Evolutionary conservation across 2,797 vertebrate genomes (phyloP).

Genomic region (Uromys caudimaculatus): DNA sequence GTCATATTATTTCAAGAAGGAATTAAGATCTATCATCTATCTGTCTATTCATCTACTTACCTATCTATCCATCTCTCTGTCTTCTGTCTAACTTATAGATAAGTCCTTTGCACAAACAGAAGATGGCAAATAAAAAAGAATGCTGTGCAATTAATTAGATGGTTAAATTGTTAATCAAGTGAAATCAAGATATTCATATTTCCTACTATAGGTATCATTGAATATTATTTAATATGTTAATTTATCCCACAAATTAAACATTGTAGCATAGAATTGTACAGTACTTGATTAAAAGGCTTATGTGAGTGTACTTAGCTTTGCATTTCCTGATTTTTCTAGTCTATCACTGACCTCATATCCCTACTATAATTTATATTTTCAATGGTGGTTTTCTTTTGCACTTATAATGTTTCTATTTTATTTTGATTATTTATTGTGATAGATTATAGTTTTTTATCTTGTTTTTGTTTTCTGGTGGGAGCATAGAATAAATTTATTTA

Average conservation of each 20-base stretch:
- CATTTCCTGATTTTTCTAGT: neutral
- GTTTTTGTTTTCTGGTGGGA: neutral
- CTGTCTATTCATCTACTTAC: too few relatives aligned
- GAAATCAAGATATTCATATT: neutral
- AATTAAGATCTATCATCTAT: neutral
- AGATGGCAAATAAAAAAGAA: neutral
- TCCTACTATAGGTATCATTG: neutral
- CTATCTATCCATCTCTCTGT: neutral
- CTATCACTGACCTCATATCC: neutral
- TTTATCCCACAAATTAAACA: neutral
- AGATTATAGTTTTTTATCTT: neutral
- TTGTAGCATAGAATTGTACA: neutral
- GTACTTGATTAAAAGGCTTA: neutral
- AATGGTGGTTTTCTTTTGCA: neutral
- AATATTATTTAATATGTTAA: slow-evolving; percentile 3
- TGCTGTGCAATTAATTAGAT: neutral
- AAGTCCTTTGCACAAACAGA: neutral
- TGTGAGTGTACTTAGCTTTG: neutral
- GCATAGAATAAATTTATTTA: neutral
- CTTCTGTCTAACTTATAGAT: neutral
- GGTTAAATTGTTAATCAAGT: neutral
- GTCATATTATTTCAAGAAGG: neutral
- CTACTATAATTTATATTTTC: neutral
- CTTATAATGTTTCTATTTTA: neutral
- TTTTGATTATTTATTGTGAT: neutral